Conservation (phyloP, 2,888 invertebrate species). For the Carterocephalus palaemon region DNA sequence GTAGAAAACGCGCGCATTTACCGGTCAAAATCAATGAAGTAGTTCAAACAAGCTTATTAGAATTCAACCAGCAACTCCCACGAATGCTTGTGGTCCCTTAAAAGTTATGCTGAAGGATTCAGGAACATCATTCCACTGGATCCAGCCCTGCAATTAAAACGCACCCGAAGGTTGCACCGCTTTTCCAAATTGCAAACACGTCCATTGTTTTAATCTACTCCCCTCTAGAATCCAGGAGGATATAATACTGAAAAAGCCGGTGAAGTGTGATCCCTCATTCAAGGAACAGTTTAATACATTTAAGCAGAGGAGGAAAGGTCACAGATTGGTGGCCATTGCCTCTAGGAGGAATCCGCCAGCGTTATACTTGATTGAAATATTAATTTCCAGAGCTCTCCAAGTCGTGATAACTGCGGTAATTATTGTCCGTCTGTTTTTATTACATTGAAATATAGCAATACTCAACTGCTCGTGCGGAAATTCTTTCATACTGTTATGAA, state of each 20-base stretch:
- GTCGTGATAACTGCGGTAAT: constrained; percentile 38
- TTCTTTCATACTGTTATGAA: too few relatives aligned
- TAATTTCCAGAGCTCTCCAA: constrained; percentile 49
- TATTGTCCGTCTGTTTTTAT: constrained; percentile 29
- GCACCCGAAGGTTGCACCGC: constrained; percentile 73
- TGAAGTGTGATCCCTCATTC: constrained; percentile 41
- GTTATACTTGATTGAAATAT: constrained; percentile 67
- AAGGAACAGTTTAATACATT: constrained; percentile 20
- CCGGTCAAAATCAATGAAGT: too few relatives aligned
- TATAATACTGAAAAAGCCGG: constrained; percentile 56
- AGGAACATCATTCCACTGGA: constrained; percentile 41
- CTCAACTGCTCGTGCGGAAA: neutral
- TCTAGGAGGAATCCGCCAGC: constrained; percentile 46
- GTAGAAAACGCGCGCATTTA: too few relatives aligned
- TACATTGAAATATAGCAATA: constrained; percentile 16
- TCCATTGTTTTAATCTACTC: constrained; percentile 75
- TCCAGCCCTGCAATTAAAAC: constrained; percentile 73
- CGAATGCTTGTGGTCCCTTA: constrained; percentile 43
- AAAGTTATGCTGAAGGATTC: constrained; percentile 57
- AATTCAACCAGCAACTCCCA: constrained; percentile 49
- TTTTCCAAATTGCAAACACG: constrained; percentile 73
- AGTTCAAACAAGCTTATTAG: constrained; percentile 37
- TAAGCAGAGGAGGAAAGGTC: constrained; percentile 34
- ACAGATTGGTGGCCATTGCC: constrained; percentile 39
- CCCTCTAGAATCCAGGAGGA: constrained; percentile 52